Base-by-base conservation (phyloP, 1,140 invertebrate genomes). In the Probaryconus sp. region DNA sequence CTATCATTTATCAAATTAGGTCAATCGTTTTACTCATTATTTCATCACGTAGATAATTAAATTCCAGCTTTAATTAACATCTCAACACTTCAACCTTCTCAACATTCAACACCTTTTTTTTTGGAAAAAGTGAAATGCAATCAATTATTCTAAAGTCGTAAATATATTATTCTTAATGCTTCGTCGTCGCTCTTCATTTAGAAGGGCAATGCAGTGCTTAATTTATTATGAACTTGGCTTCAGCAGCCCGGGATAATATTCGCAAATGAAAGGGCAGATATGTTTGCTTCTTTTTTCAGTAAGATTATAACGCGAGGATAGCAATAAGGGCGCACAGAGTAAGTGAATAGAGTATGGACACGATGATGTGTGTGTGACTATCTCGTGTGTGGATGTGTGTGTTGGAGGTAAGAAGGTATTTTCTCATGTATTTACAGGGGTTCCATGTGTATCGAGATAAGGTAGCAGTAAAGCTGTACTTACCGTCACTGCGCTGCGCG, bases 401-500 rank as follows among this genome's bases (percentile, higher is more conserved):
- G 58, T 68, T n/a, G 28, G 51, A 37, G n/a, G n/a, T 51, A 35
- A 31, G 31, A 33, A 4, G 16, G 16, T 51, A 50, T 35, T 20
- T 35, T 13, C n/a, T 33, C 11, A 38, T 28, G 26, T 56, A 55
- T 69, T 69, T 60, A 45, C 47, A 17, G 3, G 28, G 40, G 20
- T 51, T 58, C 65, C 51, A 53, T 55, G 17, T 70, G 38, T 38
- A 18, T 31, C 40, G 55, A 68, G 65, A 58, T 60, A 68, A 61
- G 65, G 14, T 51, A 73, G 26, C 56, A 6, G 63, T 33, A 70
- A 65, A 72, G 61, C 56, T 76, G 42, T 69, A 83, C 86, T 88
- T 77, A 88, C 87, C 86, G 30, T 88, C 86, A 77, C 83, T 85
- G 76, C 86, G 85, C 69, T 87, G 86, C 33, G 81, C 81, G 68